Conservation (phyloP, 2,113 vertebrate species). For the Felis chaus region DNA sequence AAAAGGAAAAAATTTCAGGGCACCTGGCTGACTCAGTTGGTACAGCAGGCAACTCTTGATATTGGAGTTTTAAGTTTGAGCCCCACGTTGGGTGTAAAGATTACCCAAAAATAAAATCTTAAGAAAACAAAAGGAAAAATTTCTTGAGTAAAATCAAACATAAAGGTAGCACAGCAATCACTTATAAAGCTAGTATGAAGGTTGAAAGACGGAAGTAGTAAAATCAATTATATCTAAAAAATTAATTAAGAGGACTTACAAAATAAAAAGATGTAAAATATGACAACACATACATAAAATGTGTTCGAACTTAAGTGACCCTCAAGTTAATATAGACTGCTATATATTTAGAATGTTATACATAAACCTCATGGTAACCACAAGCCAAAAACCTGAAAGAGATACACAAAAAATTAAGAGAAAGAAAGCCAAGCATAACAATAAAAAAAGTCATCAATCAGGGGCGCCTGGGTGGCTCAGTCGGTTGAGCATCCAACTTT, state of each 20-base stretch:
- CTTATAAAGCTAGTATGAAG: not conserved
- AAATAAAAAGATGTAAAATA: not conserved
- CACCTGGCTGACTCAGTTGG: not conserved
- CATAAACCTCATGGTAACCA: not conserved
- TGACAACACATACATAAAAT: not conserved
- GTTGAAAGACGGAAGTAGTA: not conserved
- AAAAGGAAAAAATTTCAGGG: not conserved
- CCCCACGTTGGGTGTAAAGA: not conserved
- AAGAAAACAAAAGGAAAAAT: not conserved
- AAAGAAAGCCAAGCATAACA: not conserved
- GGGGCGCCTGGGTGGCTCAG: no score
- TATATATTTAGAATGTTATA: not conserved
- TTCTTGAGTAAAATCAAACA: not conserved
- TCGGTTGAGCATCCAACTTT: no score
- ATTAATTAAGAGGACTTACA: not conserved
- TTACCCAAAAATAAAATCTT: not conserved
- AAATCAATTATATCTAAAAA: not conserved
- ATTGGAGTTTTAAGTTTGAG: not conserved
- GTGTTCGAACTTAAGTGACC: not conserved
- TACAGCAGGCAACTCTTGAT: not conserved
- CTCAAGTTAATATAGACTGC: not conserved
- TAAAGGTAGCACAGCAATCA: not conserved
- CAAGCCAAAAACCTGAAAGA: not conserved
- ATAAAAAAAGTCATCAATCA: not conserved
- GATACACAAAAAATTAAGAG: not conserved